Conservation (phyloP, 2,888 invertebrate genomes). For the Dasypolia templi region DNA sequence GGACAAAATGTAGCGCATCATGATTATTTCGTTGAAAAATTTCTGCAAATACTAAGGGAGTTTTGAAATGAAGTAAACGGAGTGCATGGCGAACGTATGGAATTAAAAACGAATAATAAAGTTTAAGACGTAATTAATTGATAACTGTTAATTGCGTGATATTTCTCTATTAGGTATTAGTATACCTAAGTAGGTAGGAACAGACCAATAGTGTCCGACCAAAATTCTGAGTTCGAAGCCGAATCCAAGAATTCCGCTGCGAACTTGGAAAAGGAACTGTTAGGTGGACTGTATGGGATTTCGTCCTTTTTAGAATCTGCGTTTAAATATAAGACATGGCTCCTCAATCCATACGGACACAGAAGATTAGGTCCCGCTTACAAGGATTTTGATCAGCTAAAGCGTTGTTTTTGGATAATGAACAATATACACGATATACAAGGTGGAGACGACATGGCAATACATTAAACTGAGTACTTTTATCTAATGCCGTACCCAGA, state of each 20-base stretch:
- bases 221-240: constrained; percentile 7
- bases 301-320: too few relatives aligned
- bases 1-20: not conserved
- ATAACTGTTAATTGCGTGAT: constrained; percentile 48
- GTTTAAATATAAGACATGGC: too few relatives aligned
- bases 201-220: not conserved
- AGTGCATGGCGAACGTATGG: not conserved
- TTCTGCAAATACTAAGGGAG: not conserved
- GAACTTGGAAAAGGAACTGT: not conserved
- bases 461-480: too few relatives aligned
- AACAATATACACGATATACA: too few relatives aligned
- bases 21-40: not conserved
- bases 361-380: too few relatives aligned
- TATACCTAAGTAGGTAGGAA: not conserved
- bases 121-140: constrained; percentile 41
- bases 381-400: too few relatives aligned
- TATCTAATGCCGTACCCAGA: too few relatives aligned
- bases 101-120: constrained; percentile 9
- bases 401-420: too few relatives aligned
- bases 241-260: not conserved
- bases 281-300: not conserved
- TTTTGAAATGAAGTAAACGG: not conserved
- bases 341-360: too few relatives aligned
- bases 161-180: constrained; percentile 3
- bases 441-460: too few relatives aligned